phyloP scores from a whole-genome alignment of 2,113 vertebrate genomes.

The Dasyprocta punctata region DNA sequence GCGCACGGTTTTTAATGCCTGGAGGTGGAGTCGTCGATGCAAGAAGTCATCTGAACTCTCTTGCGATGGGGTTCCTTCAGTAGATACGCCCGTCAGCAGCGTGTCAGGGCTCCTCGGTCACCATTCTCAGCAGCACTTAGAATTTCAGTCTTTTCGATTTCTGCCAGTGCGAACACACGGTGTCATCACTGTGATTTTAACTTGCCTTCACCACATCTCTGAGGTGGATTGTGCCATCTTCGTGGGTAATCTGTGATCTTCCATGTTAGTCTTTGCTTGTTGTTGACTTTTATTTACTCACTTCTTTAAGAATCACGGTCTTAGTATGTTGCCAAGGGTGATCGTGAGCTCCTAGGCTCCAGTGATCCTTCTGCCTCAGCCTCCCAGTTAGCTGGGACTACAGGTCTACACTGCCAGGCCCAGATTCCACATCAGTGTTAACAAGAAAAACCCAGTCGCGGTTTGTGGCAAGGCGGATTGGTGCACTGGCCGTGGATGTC shows the following conservation, averaged over 20 bases:
- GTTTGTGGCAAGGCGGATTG: too few species aligned
- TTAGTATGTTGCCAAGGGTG: neutral
- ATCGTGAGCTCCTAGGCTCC: neutral
- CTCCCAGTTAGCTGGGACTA: neutral
- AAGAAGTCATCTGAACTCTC: neutral
- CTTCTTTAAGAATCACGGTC: neutral
- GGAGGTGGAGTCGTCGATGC: neutral
- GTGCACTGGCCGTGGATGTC: neutral
- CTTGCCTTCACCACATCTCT: neutral
- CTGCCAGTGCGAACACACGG: neutral
- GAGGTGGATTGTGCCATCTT: neutral
- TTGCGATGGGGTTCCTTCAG: neutral
- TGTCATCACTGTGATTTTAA: too few species aligned
- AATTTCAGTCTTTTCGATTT: neutral
- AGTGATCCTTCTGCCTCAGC: too few species aligned
- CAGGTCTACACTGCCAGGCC: too few species aligned
- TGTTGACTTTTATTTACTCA: neutral
- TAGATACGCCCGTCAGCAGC: fast-evolving
- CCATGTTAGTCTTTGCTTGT: neutral
- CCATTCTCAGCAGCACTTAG: neutral
- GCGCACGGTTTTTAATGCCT: neutral
- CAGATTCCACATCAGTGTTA: neutral
- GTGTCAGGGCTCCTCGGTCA: fast-evolving
- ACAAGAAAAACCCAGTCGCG: neutral
- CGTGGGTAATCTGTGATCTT: neutral